Evolutionary conservation across 2,113 vertebrate genomes (phyloP).

Genomic region (Ageneiosus marmoratus): DNA sequence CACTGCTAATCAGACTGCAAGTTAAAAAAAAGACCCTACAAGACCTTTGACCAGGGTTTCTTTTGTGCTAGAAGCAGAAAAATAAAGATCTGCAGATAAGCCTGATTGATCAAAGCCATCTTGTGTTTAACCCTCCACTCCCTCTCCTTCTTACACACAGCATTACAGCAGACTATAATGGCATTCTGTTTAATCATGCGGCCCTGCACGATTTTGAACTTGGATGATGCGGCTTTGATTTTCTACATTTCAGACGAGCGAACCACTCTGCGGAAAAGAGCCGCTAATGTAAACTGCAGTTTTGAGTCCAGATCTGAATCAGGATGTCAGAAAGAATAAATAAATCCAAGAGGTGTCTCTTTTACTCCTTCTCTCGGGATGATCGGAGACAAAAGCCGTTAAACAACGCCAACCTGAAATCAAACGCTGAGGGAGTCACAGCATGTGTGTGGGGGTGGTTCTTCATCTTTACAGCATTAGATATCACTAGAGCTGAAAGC

Average conservation of each 20-base stretch:
- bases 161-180: neutral
- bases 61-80: neutral
- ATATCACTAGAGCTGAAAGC: neutral
- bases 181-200: neutral
- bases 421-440: neutral
- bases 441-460: neutral
- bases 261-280: neutral
- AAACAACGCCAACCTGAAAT: conserved; percentile 15
- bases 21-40: neutral
- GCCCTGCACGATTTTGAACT: neutral
- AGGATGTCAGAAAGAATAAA: neutral
- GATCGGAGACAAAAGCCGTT: conserved; percentile 17
- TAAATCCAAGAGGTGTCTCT: conserved; percentile 12
- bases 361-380: neutral
- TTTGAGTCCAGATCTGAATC: conserved; percentile 11
- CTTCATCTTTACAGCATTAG: neutral
- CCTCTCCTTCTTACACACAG: too few relatives aligned
- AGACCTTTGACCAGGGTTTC: neutral
- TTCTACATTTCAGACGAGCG: neutral
- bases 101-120: conserved; percentile 1
- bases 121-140: neutral
- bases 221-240: neutral
- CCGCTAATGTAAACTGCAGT: neutral
- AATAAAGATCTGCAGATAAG: conserved; percentile 16
- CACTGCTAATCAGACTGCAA: neutral